Evolutionary conservation across 1,140 invertebrate genomes (phyloP).

Genomic region (Araneus ventricosus): DNA sequence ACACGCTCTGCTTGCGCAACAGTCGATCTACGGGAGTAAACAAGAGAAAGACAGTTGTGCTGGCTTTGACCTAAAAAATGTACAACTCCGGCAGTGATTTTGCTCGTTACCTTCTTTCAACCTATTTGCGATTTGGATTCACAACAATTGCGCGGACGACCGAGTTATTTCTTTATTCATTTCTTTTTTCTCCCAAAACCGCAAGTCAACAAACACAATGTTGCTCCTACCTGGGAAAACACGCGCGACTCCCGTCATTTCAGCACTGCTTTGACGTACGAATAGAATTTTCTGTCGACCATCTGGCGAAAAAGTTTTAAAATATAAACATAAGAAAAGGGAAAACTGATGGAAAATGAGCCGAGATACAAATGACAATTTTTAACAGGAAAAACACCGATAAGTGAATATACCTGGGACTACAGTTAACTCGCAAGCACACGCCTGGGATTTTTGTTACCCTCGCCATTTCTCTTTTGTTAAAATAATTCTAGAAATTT

Average conservation of each 20-base stretch:
- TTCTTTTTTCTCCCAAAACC: background rate
- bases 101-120: constrained; percentile 49
- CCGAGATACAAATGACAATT: background rate
- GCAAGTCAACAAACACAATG: constrained; percentile 32
- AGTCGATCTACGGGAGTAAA: background rate
- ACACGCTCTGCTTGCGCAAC: constrained; percentile 44
- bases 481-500: too few relatives aligned
- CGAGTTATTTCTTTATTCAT: background rate
- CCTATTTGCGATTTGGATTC: constrained; percentile 52
- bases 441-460: too few relatives aligned
- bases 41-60: background rate
- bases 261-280: background rate
- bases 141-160: constrained; percentile 2
- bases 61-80: constrained; percentile 71
- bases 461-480: too few relatives aligned
- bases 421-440: too few relatives aligned
- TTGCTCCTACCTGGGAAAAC: background rate
- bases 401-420: too few relatives aligned
- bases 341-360: background rate
- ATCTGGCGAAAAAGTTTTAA: background rate
- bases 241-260: background rate
- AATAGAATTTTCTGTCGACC: background rate
- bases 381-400: too few relatives aligned
- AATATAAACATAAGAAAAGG: background rate
- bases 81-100: constrained; percentile 2